Evolutionary conservation across 2,797 vertebrate species (phyloP).

Genomic region (Melanotaenia maccullochi): DNA sequence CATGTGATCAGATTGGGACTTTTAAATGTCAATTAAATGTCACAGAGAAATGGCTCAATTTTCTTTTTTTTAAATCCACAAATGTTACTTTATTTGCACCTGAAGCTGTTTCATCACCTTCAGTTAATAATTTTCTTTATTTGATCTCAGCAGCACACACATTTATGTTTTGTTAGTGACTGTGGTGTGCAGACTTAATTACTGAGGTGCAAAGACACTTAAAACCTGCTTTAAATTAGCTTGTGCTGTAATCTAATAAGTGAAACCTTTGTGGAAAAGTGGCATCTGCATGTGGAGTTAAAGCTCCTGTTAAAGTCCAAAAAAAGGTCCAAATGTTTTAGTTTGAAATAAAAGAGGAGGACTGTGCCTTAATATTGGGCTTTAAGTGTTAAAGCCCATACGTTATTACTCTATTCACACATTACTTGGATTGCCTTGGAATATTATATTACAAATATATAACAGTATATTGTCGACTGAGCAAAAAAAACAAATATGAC

Average conservation of each 20-base stretch:
- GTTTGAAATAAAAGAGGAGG: conserved; percentile 20
- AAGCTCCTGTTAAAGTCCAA: conserved; percentile 28
- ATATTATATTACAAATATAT: conserved; percentile 70
- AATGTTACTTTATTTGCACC: neutral
- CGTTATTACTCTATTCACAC: conserved; percentile 39
- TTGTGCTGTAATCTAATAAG: neutral
- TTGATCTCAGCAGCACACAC: neutral
- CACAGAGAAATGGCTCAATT: neutral
- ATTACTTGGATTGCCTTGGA: conserved; percentile 50
- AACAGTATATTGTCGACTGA: conserved; percentile 43
- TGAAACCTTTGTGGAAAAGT: conserved; percentile 6
- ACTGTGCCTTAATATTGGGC: conserved; percentile 49
- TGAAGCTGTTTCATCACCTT: neutral
- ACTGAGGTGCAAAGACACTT: neutral
- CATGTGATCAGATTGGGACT: conserved; percentile 15
- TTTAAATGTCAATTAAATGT: conserved; percentile 11
- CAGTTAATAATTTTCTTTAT: neutral
- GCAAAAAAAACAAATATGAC: conserved; percentile 43
- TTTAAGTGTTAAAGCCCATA: conserved; percentile 49
- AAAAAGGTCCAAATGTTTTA: conserved; percentile 18
- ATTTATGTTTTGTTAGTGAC: neutral
- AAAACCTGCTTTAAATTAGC: neutral
- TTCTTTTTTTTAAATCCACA: neutral
- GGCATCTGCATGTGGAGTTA: conserved; percentile 22
- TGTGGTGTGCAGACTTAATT: neutral